phyloP scores from a whole-genome alignment of 2,113 vertebrate genomes.

The Nothoprocta perdicaria region DNA sequence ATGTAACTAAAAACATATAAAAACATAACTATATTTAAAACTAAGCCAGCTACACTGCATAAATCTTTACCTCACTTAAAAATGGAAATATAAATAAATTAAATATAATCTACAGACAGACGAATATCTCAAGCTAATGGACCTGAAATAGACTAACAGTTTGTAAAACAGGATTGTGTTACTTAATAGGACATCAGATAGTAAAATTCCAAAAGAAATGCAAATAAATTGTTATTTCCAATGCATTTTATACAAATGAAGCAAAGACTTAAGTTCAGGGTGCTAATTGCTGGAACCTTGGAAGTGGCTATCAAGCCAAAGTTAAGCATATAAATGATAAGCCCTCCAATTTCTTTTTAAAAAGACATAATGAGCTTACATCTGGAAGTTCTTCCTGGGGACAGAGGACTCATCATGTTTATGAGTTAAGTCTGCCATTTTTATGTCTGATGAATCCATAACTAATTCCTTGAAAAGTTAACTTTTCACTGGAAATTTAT shows the following conservation, averaged over 20 bases:
- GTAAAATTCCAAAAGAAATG: slow-evolving; percentile 10
- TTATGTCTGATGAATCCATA: neutral
- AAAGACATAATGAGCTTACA: neutral
- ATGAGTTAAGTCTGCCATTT: neutral
- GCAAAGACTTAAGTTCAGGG: neutral
- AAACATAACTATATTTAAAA: neutral
- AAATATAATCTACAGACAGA: neutral
- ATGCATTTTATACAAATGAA: slow-evolving; percentile 18
- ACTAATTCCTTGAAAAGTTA: neutral
- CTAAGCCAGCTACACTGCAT: neutral
- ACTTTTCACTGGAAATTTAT: neutral
- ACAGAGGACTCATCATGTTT: neutral
- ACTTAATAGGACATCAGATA: neutral
- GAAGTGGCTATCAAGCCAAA: slow-evolving; percentile 19
- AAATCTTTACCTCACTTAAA: neutral
- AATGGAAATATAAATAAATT: neutral
- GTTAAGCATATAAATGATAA: slow-evolving; percentile 11
- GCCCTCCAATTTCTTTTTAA: slow-evolving; percentile 6
- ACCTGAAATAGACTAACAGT: slow-evolving; percentile 18
- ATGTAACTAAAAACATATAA: neutral
- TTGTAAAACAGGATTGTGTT: neutral
- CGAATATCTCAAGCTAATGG: slow-evolving; percentile 20
- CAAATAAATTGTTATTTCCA: slow-evolving; percentile 18
- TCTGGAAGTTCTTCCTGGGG: neutral
- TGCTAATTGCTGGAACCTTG: slow-evolving; percentile 29